These are phyloP conservation scores for Arizona elegans DNA, from an alignment of 2,113 vertebrate species.

Conservation along the genomic window DNA sequence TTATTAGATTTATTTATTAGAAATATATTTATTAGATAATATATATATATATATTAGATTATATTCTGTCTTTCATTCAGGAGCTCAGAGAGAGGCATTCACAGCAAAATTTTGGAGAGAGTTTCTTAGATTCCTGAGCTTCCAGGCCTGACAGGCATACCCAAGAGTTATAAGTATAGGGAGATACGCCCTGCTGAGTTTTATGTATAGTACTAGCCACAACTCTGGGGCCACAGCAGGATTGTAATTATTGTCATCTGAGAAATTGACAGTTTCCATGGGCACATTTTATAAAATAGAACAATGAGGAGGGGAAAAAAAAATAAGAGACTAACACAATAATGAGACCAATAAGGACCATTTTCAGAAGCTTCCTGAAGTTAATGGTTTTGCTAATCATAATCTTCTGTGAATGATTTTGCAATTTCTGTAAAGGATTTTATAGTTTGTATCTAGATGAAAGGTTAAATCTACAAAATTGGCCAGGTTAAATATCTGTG, in stretches of 20 bases:
- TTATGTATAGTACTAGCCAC: neutral
- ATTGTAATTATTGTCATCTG: neutral
- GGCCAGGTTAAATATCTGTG: neutral
- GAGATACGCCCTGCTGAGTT: neutral
- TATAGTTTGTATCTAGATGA: neutral
- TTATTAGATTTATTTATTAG: neutral
- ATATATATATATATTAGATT: too few relatives aligned
- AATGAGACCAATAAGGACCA: neutral
- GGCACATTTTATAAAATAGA: neutral
- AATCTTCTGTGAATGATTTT: neutral
- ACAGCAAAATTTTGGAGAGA: too few relatives aligned
- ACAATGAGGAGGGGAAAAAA: neutral
- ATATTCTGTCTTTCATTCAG: neutral
- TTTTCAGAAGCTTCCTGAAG: conserved; percentile 3
- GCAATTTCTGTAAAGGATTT: neutral
- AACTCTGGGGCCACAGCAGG: neutral
- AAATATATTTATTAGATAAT: neutral
- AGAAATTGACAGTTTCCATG: neutral
- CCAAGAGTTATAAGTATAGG: neutral
- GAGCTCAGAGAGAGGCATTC: neutral
- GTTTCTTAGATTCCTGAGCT: too few relatives aligned
- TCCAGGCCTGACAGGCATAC: neutral
- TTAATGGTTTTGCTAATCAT: neutral
- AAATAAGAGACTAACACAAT: neutral
- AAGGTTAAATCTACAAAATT: neutral